Base-by-base conservation (phyloP, 2,113 vertebrate genomes). In the Urocynchramus pylzowi region DNA sequence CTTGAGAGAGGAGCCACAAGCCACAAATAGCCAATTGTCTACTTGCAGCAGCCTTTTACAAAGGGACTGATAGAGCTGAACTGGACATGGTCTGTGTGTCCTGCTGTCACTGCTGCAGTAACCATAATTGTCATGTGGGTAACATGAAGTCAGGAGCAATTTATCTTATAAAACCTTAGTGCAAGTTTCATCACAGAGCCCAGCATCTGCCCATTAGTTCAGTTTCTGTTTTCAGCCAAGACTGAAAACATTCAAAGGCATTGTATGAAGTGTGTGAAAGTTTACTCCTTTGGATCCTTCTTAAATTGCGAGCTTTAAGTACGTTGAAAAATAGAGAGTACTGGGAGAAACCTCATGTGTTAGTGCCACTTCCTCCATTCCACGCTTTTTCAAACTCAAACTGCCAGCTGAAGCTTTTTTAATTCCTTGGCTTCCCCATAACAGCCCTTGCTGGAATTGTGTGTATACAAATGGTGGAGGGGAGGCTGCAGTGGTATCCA, bases 1-100 rank as follows among this genome's bases (percentile, higher is more conserved):
- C 59, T 85, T 90, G 75, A 89, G 87, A 91, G 56, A 90, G 35
- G 23, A 90, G 88, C 76, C 93, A 95, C 79, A 80, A 93, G 79
- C 85, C 85, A 96, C 90, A 89, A 87, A 81, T 4, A 78, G 85
- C 60, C 83, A 88, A 80, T 84, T 91, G 91, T 91, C 76, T 70
- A 12, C 50, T 65, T 47, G 82, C 59, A 91, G 75, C 68, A 88
- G 84, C 47, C 53, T 88, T 94, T 69, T 77, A 93, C 87, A 91
- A 94, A 94, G 76, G 60, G 60, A 31, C 61, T 78, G 88, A 84
- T 16, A 78, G 88, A 94, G 76, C 88, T 80, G 68, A 88, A 90
- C 52, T 84, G 91, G 91, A 80, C 89, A 63, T 57, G 90, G 68
- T 60, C 60, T n/a, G 83, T 93, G 88, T 90, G 22, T 63, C 37